These are phyloP conservation scores for Kuschelorhynchus macadamiae DNA, from an alignment of 2,888 invertebrate genomes.

Conservation along the genomic window DNA sequence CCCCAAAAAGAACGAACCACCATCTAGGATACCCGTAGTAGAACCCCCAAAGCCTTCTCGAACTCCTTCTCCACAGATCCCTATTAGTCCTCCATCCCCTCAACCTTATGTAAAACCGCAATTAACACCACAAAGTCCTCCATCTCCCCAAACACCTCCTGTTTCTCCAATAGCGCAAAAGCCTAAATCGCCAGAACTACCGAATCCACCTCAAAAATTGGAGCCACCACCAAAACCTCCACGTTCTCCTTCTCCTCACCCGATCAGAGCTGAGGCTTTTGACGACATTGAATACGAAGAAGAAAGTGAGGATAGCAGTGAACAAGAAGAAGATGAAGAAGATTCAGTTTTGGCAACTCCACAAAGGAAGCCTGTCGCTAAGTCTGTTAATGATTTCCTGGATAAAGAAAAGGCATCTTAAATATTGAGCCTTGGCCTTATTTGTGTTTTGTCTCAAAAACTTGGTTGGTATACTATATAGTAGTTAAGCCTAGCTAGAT, in stretches of 20 bases:
- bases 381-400: constrained; percentile 56
- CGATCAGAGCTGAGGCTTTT: constrained; percentile 58
- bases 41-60: constrained; percentile 52
- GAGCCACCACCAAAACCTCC: constrained; percentile 62
- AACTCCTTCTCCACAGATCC: constrained; percentile 37
- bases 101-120: constrained; percentile 26
- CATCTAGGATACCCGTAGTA: constrained; percentile 52
- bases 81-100: constrained; percentile 27
- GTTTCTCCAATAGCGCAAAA: constrained; percentile 16
- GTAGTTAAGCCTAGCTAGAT: too few relatives aligned
- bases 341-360: constrained; percentile 57
- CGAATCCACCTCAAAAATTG: constrained; percentile 49
- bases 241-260: constrained; percentile 64
- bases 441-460: not conserved
- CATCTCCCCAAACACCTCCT: constrained; percentile 17
- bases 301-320: constrained; percentile 56
- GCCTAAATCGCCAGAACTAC: constrained; percentile 38
- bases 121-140: constrained; percentile 24
- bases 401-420: constrained; percentile 52
- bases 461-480: constrained; percentile 3
- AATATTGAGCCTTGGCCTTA: not conserved
- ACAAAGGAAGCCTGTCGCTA: constrained; percentile 43
- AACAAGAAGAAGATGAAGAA: constrained; percentile 57
- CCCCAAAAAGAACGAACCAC: constrained; percentile 51
- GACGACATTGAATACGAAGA: constrained; percentile 61